phyloP scores from a whole-genome alignment of 2,888 invertebrate genomes.

The Caenorhabditis wallacei region DNA sequence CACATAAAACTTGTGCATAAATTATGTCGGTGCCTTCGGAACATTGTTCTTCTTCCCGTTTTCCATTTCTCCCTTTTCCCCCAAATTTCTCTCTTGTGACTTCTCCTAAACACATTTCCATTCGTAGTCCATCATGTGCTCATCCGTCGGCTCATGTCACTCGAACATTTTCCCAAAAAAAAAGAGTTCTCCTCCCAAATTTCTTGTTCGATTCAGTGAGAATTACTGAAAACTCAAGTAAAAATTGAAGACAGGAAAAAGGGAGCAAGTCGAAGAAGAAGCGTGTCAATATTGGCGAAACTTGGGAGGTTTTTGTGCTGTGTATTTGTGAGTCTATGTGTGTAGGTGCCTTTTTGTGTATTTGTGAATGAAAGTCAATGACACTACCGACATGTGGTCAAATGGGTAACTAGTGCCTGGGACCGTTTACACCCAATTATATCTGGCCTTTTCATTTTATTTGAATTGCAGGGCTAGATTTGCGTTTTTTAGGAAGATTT shows the following conservation, averaged over 20 bases:
- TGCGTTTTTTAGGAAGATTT: too few species aligned
- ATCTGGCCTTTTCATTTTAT: background rate
- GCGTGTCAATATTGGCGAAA: constrained; percentile 56
- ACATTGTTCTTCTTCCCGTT: constrained; percentile 32
- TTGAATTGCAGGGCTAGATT: background rate
- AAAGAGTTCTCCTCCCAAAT: too few species aligned
- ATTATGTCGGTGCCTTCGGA: constrained; percentile 6
- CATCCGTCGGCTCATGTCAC: background rate
- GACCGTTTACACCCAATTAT: background rate
- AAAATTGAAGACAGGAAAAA: constrained; percentile 14
- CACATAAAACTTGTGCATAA: background rate
- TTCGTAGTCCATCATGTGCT: background rate
- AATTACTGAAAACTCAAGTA: background rate
- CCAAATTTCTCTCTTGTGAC: background rate
- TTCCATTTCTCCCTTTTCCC: too few species aligned
- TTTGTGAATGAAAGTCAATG: constrained; percentile 57
- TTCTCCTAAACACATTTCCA: constrained; percentile 7
- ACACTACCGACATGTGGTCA: constrained; percentile 56
- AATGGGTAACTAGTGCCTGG: constrained; percentile 42
- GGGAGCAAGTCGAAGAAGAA: constrained; percentile 14
- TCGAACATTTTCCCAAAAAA: constrained; percentile 1
- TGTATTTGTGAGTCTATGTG: constrained; percentile 13
- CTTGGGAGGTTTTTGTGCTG: constrained; percentile 33
- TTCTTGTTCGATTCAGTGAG: background rate
- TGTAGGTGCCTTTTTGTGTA: constrained; percentile 30